Evolutionary conservation across 2,113 vertebrate genomes (phyloP).

Genomic region (Cacatua alba): DNA sequence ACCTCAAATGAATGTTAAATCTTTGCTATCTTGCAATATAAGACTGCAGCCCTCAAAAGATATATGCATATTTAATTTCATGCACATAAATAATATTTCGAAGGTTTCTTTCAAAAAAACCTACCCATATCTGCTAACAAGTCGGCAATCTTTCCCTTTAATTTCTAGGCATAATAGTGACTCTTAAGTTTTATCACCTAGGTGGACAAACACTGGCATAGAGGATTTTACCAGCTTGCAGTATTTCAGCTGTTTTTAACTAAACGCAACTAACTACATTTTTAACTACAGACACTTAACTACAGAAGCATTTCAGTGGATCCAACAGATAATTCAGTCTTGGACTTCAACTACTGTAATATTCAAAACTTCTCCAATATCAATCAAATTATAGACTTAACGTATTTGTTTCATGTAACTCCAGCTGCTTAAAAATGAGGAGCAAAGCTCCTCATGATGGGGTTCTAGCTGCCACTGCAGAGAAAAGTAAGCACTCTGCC

Average conservation of each 20-base stretch:
- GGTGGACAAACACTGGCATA: not conserved
- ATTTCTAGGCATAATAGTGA: not conserved
- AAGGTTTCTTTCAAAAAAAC: not conserved
- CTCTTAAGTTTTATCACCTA: not conserved
- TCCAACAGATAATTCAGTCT: accelerated
- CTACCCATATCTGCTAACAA: not conserved
- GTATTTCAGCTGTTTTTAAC: not conserved
- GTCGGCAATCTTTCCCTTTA: not conserved
- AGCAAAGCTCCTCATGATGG: not conserved
- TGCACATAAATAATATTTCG: not conserved
- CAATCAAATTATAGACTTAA: not conserved
- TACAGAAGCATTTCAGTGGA: not conserved
- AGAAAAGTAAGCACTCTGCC: not conserved
- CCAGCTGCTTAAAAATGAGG: not conserved
- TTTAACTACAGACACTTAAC: not conserved
- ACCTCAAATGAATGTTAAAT: not conserved
- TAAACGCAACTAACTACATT: not conserved
- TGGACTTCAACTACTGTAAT: not conserved
- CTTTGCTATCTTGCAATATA: not conserved
- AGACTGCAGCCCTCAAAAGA: not conserved
- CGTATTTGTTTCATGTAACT: not conserved
- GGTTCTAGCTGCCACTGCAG: accelerated
- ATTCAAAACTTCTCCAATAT: not conserved
- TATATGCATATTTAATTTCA: not conserved
- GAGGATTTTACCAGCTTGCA: not conserved